Percentiles rank a stretch among this genome's conserved stretches.
Conservation (phyloP, 2,797 vertebrate genomes). For the Loris lydekkerianus region DNA sequence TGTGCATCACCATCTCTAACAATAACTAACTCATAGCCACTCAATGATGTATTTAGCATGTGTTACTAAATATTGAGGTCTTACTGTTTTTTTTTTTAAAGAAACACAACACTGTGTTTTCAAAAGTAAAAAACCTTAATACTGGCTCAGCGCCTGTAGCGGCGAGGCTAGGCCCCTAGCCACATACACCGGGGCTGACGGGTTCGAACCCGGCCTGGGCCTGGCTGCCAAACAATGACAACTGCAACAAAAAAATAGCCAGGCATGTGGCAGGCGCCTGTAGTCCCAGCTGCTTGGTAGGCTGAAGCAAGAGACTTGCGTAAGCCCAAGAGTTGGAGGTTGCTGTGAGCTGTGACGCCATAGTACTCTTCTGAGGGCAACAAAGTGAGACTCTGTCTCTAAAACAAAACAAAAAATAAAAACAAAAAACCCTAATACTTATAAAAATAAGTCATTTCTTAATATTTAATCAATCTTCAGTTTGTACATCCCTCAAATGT, state of each 20-base stretch:
- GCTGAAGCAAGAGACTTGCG: too few species aligned
- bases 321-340: too few species aligned
- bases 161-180: too few species aligned
- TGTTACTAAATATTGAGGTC: background rate
- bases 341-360: too few species aligned
- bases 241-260: too few species aligned
- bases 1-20: background rate
- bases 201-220: too few species aligned
- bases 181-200: too few species aligned
- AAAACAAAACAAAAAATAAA: background rate
- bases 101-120: background rate
- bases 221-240: too few species aligned
- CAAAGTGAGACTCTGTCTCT: background rate
- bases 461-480: background rate
- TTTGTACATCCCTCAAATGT: constrained; percentile 26
- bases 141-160: too few species aligned
- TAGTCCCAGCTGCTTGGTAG: too few species aligned
- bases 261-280: too few species aligned
- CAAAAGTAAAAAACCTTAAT: background rate
- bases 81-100: background rate
- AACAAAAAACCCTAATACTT: background rate
- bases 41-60: background rate
- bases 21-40: background rate
- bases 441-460: constrained; percentile 5
- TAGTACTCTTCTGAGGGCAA: too few species aligned